Evolutionary conservation across 2,888 invertebrate genomes (phyloP), one percentile per base, ranked within the genome.

Genomic region (Trissoscelio sp.): DNA sequence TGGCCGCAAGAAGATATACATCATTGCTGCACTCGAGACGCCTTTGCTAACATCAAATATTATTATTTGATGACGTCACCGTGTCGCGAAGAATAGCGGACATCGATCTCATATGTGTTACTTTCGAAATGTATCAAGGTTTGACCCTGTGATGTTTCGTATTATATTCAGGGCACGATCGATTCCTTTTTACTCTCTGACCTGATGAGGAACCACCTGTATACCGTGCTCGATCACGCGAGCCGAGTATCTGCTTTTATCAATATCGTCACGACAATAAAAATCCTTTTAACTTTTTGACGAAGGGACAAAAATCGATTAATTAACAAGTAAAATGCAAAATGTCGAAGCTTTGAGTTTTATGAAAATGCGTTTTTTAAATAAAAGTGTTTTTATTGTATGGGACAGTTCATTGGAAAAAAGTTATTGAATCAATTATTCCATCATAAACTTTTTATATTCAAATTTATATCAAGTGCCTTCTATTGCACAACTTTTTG

Each of bases 191-290:
- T 74, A 72, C 79, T 70, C 70, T 79, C 58, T 70, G 77, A 55
- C 77, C 77, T 62, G 77, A 72, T 66, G 66, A 79, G 72, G 72
- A 79, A 79, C 79, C 79, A 79, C 79, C 73, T 73, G 79, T 73
- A 73, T 39, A 73, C 73, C 46, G 67, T 48, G n/a, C 67, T 46
- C 73, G 79, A 73, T 73, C 79, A 79, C 79, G 79, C 79, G 79
- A 79, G 42, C 60, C 51, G 22, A 46, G 67, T 79, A 79, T 79
- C 79, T 79, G 72, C 66, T 79, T 79, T 66, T 79, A 79, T 69
- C 69, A 73, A 73, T 79, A 79, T 69, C 73, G 67, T 48, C 67
- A 69, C 79, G 79, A 73, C 39, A 55, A 69, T 79, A 60, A 79
- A 79, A 73, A 73, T 66, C 73, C 79, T 69, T 73, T 79, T 73